Evolutionary conservation across 2,797 vertebrate species (phyloP).

Genomic region (Tiaroga cobitis): DNA sequence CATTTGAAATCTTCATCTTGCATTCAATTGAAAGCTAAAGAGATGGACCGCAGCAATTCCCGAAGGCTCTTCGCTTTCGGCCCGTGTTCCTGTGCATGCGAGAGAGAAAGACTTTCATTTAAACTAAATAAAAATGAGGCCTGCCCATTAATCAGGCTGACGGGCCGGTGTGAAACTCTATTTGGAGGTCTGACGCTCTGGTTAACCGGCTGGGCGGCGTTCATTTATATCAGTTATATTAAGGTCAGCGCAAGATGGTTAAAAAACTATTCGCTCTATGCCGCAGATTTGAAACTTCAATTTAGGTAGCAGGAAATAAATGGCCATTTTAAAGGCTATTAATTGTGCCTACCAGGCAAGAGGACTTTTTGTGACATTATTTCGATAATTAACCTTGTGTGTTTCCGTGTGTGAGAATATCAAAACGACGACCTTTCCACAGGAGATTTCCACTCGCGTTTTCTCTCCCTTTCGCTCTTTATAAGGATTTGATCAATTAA

Average conservation of each 20-base stretch:
- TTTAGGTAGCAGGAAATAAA: slow-evolving; percentile 20
- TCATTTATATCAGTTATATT: slow-evolving; percentile 37
- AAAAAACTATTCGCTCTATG: slow-evolving; percentile 33
- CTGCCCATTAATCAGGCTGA: slow-evolving; percentile 56
- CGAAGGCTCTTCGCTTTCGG: background rate
- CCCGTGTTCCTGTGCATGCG: background rate
- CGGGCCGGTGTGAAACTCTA: slow-evolving; percentile 42
- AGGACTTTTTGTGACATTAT: slow-evolving; percentile 26
- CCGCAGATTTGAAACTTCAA: slow-evolving; percentile 26
- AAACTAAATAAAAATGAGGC: slow-evolving; percentile 32
- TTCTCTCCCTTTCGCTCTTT: background rate
- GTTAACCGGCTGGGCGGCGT: background rate
- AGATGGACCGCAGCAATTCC: slow-evolving; percentile 14
- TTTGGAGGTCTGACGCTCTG: slow-evolving; percentile 30
- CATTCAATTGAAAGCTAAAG: slow-evolving; percentile 16
- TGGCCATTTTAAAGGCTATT: slow-evolving; percentile 29
- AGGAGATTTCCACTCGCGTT: background rate
- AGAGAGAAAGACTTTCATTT: slow-evolving; percentile 50
- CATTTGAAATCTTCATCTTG: slow-evolving; percentile 28
- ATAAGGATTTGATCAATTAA: slow-evolving; percentile 27
- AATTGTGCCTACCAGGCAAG: slow-evolving; percentile 12
- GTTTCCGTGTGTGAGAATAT: background rate
- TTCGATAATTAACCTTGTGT: slow-evolving; percentile 33
- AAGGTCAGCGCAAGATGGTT: slow-evolving; percentile 37
- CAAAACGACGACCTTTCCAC: background rate